A percentile compares a stretch with the other conserved stretches of the same genome.
Evolutionary conservation across 2,797 vertebrate species (phyloP).

Genomic region (Eulemur mongoz): DNA sequence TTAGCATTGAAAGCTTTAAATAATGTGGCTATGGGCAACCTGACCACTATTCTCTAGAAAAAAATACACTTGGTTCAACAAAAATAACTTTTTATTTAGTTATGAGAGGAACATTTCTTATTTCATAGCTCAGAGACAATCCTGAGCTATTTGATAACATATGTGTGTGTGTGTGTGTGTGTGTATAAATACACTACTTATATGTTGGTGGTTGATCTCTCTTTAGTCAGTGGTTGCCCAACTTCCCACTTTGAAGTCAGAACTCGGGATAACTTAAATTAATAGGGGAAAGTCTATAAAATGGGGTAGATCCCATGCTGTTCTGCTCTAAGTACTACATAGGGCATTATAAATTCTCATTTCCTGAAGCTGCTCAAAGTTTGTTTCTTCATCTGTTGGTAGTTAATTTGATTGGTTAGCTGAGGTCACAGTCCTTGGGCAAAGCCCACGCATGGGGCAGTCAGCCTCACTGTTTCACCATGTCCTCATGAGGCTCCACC

Average conservation of each 20-base stretch:
- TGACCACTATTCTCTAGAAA: not conserved
- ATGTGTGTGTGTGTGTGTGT: too few species aligned
- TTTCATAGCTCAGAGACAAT: constrained; percentile 49
- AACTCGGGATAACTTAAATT: constrained; percentile 45
- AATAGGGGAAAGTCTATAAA: constrained; percentile 8
- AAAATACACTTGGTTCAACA: constrained; percentile 15
- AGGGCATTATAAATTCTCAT: constrained; percentile 18
- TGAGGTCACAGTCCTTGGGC: constrained; percentile 24
- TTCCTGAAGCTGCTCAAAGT: constrained; percentile 34
- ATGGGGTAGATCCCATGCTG: not conserved
- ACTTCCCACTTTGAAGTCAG: constrained; percentile 54
- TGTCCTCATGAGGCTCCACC: not conserved
- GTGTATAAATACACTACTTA: not conserved
- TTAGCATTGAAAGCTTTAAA: constrained; percentile 7
- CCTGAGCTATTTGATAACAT: not conserved
- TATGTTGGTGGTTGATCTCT: not conserved
- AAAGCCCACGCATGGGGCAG: not conserved
- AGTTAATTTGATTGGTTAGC: constrained; percentile 36
- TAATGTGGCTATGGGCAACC: not conserved
- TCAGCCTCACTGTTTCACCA: not conserved
- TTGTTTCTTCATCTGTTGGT: constrained; percentile 55
- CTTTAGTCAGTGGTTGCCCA: constrained; percentile 24
- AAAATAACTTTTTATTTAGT: constrained; percentile 27
- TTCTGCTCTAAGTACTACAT: constrained; percentile 17
- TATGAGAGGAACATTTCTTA: constrained; percentile 26